A percentile compares a stretch with the other conserved stretches of the same genome.
phyloP scores from a whole-genome alignment of 2,113 vertebrate genomes.

The Gyps fulvus region DNA sequence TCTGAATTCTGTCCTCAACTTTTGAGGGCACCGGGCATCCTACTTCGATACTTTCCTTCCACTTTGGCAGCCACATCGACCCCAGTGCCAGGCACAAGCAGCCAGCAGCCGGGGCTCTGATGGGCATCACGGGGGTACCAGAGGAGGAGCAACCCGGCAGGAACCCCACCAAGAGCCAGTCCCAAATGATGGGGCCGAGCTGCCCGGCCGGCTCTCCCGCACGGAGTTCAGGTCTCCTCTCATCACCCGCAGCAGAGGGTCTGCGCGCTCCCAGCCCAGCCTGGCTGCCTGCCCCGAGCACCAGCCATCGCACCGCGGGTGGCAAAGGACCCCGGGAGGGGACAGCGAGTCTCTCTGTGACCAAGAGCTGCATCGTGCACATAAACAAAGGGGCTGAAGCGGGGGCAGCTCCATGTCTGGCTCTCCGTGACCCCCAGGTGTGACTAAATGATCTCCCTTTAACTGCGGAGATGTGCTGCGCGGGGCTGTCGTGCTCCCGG shows the following conservation, averaged over 20 bases:
- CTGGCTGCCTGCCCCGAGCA: not conserved
- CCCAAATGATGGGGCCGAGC: not conserved
- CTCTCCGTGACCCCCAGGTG: not conserved
- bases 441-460: not conserved
- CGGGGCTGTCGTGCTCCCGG: not conserved
- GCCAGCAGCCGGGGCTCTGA: not conserved
- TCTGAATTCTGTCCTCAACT: not conserved
- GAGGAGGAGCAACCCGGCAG: not conserved
- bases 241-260: not conserved
- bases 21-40: not conserved
- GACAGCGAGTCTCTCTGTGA: not conserved
- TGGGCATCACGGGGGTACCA: not conserved
- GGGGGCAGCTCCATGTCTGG: not conserved
- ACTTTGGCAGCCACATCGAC: not conserved
- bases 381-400: not conserved
- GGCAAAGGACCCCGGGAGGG: not conserved
- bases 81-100: not conserved
- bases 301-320: accelerated
- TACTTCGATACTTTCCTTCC: not conserved
- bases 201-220: not conserved
- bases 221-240: not conserved
- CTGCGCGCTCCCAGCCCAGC: not conserved
- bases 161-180: not conserved
- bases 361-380: not conserved
- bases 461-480: not conserved